phyloP scores from a whole-genome alignment of 1,140 invertebrate species.

The Heliconius himera region DNA sequence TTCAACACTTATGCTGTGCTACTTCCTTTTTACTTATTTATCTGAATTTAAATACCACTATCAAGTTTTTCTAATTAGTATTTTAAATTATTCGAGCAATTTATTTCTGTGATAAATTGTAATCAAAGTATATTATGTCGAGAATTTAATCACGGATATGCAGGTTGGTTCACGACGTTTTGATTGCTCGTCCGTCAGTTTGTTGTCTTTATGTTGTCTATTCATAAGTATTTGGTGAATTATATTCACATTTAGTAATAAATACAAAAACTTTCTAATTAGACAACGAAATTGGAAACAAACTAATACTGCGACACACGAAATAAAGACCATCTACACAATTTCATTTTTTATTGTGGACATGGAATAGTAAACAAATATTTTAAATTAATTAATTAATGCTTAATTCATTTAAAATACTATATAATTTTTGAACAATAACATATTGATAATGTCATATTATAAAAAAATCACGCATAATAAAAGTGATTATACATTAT shows the following conservation, averaged over 20 bases:
- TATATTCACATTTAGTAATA: neutral
- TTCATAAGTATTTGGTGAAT: neutral
- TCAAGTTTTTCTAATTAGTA: neutral
- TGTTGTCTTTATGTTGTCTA: neutral
- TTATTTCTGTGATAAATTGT: conserved; percentile 27
- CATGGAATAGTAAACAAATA: too few relatives aligned
- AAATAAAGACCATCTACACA: neutral
- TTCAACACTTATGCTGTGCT: too few relatives aligned
- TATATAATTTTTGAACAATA: too few relatives aligned
- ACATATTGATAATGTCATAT: too few relatives aligned
- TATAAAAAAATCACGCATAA: too few relatives aligned
- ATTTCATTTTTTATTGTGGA: too few relatives aligned
- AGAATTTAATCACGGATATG: conserved; percentile 20
- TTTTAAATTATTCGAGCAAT: conserved; percentile 23
- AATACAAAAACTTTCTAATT: neutral
- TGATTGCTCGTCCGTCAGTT: conserved; percentile 4
- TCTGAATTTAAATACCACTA: neutral
- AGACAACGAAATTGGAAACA: neutral
- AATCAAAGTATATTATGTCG: conserved; percentile 28
- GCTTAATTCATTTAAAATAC: too few relatives aligned
- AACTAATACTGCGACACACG: neutral
- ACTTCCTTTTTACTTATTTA: neutral
- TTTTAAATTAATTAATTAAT: too few relatives aligned
- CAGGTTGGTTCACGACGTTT: conserved; percentile 20
- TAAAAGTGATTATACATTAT: too few relatives aligned